Base-by-base conservation (phyloP, 2,888 invertebrate species). In the Trichogramma evanescens region DNA sequence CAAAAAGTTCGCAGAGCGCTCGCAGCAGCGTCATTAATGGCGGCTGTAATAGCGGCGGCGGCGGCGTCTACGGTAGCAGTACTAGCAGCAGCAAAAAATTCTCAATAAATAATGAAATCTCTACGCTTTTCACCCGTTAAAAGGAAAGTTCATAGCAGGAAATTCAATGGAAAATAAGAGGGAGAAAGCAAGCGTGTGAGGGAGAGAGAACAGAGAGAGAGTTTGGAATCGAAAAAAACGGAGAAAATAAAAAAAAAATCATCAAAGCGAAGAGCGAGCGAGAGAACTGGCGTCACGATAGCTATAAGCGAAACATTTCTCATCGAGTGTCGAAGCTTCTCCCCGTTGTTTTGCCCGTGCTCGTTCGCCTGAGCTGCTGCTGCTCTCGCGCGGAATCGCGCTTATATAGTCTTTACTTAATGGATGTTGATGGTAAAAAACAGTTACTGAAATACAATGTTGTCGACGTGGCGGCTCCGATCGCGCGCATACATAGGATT, bases 291-390 rank as follows among this genome's bases (percentile, higher is more conserved):
- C 26, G 26, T 26, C 26, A 26, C 13, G 13, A 9, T 13, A 40
- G n/a, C 42, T 6, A 49, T 56, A 10, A 45, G 57, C 51, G 9
- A 7, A 57, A 38, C 58, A 58, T 58, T 58, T 53, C 58, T 58
- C 58, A 58, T 58, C 53, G 58, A 58, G n/a, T 40, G 58, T 53
- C 53, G 53, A 58, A 58, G 44, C 50, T 50, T 50, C 44, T 13
- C 6, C 13, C 13, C 39, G 10, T 45, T 43, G 41, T 40, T 46
- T 13, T 45, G 7, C 9, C 44, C 10, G 9, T 6, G 42, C 45
- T 7, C 6, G 10, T 57, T 56, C 50, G 26, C 44, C 45, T 46
- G 6, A 38, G 38, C 5, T 2, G n/a, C 40, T 9, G 45, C 8
- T 26, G 26, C 26, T 26, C 3, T 26, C 43, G 52, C 7, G 10